Conservation (phyloP, 2,797 vertebrate species). For the Pelobates cultripes region DNA sequence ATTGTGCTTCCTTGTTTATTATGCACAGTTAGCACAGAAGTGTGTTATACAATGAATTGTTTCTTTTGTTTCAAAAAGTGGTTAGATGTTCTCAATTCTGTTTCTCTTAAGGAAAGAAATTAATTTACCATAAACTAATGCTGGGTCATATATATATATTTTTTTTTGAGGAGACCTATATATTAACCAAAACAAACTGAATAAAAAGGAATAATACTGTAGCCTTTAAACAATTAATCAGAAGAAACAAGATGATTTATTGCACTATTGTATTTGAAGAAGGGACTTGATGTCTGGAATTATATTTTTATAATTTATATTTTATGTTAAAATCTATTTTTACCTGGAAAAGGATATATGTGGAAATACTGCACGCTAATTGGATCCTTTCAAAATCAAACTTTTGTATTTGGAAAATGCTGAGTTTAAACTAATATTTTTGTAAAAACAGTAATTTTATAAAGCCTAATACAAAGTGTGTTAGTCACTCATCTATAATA, state of each 20-base stretch:
- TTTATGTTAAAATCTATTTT: slow-evolving; percentile 47
- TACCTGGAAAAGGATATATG: slow-evolving; percentile 39
- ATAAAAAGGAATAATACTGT: neutral
- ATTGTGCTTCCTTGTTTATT: slow-evolving; percentile 31
- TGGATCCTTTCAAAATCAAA: slow-evolving; percentile 29
- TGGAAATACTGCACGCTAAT: slow-evolving; percentile 14
- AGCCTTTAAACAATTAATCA: slow-evolving; percentile 13
- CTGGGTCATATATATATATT: slow-evolving; percentile 4
- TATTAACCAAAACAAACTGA: slow-evolving; percentile 19
- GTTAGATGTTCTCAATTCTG: slow-evolving; percentile 41
- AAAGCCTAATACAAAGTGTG: neutral
- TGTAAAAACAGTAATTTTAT: slow-evolving; percentile 35
- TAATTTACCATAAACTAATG: neutral
- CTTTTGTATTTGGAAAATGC: slow-evolving; percentile 31
- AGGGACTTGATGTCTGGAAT: slow-evolving; percentile 44
- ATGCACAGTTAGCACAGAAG: neutral
- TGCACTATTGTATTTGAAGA: slow-evolving; percentile 46
- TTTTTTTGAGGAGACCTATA: too few species aligned
- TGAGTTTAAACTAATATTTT: slow-evolving; percentile 19
- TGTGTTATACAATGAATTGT: too few species aligned
- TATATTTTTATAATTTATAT: slow-evolving; percentile 56
- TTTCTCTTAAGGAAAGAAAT: slow-evolving; percentile 20
- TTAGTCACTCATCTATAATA: neutral
- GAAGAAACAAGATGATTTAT: slow-evolving; percentile 28
- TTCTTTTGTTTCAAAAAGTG: slow-evolving; percentile 17